Conservation (phyloP, 2,113 vertebrate species). For the Callopanchax toddi region DNA sequence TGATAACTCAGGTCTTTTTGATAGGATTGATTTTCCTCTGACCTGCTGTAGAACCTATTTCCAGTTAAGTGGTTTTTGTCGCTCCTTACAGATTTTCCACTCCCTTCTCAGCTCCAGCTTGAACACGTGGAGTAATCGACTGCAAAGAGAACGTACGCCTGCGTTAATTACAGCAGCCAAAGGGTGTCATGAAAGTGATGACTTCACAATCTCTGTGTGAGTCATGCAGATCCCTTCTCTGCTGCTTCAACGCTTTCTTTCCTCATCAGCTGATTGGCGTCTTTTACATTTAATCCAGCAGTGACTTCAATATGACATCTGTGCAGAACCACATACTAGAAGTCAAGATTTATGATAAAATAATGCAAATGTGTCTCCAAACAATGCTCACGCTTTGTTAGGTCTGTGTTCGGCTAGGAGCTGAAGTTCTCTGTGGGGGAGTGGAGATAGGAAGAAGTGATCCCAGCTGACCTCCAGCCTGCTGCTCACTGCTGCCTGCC, state of each 20-base stretch:
- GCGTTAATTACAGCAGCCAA: constrained; percentile 48
- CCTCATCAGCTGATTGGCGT: constrained; percentile 40
- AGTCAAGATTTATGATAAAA: not conserved
- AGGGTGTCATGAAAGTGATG: constrained; percentile 31
- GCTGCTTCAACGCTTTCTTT: constrained; percentile 37
- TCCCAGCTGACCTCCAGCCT: not conserved
- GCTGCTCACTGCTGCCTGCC: not conserved
- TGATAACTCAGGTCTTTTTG: constrained; percentile 29
- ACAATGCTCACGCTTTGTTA: not conserved
- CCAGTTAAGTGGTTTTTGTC: constrained; percentile 54
- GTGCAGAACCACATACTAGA: too few relatives aligned
- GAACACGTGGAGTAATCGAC: constrained; percentile 35
- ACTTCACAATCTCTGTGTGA: constrained; percentile 14
- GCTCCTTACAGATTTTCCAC: constrained; percentile 29
- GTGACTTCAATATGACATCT: constrained; percentile 5
- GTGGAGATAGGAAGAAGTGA: not conserved
- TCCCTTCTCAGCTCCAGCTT: constrained; percentile 5
- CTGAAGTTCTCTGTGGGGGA: not conserved
- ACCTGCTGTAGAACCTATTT: constrained; percentile 45
- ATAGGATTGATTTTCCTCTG: too few relatives aligned
- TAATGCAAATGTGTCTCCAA: not conserved
- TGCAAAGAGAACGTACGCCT: constrained; percentile 16
- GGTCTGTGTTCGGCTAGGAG: not conserved
- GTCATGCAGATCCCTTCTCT: constrained; percentile 14
- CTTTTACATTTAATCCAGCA: constrained; percentile 50